Conservation (phyloP, 2,113 vertebrate species). For the Hylia prasina region DNA sequence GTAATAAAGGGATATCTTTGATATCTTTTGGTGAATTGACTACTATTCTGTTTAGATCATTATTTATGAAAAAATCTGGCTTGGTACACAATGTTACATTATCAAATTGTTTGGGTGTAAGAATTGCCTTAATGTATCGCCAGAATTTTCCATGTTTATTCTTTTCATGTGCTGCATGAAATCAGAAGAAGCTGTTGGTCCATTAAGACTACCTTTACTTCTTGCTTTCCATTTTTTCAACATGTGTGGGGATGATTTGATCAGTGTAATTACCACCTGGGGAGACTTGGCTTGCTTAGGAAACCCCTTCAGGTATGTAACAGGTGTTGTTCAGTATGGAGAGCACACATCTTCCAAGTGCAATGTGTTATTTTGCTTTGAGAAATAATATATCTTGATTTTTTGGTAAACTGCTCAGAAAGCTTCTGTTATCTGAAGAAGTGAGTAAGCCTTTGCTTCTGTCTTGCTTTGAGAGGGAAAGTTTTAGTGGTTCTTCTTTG, state of each 20-base stretch:
- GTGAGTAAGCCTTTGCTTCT: neutral
- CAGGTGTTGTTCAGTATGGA: neutral
- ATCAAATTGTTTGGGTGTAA: conserved; percentile 44
- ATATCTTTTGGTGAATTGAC: conserved; percentile 68
- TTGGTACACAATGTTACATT: conserved; percentile 2
- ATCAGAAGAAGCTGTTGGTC: neutral
- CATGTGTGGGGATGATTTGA: neutral
- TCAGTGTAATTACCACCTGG: neutral
- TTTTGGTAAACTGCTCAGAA: neutral
- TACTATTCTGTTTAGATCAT: conserved; percentile 64
- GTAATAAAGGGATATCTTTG: conserved; percentile 62
- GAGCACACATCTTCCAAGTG: neutral
- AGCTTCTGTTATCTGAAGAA: neutral
- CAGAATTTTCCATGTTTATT: neutral
- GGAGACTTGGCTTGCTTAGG: neutral
- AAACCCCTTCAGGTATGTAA: neutral
- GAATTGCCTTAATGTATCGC: conserved; percentile 27
- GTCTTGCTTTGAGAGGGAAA: neutral
- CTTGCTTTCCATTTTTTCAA: neutral
- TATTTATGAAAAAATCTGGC: conserved; percentile 63
- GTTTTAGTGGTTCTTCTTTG: neutral
- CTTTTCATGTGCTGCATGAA: neutral
- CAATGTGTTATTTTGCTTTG: neutral
- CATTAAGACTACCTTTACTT: neutral
- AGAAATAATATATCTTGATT: neutral